Base-by-base conservation (phyloP, 2,888 invertebrate species). In the Cheilosia soror region DNA sequence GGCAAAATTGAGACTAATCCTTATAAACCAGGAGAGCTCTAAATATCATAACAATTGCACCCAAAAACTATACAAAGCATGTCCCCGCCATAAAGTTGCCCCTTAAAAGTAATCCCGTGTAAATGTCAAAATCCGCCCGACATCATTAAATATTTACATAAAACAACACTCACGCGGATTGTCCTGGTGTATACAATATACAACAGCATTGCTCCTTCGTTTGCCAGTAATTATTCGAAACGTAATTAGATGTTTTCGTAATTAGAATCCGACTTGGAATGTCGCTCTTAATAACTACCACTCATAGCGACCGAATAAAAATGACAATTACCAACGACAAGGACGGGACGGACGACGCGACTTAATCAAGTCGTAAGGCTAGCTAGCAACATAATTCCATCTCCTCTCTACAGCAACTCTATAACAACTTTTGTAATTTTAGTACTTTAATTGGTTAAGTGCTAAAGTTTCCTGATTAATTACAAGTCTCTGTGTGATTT, bases 401-500 rank as follows among this genome's bases (percentile, higher is more conserved):
- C 11, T 6, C 51, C 20, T 4, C 51, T 4, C 37, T 37, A 11
- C 37, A 37, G 9, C 37, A 37, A 11, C 11, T 27, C 11, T 27
- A 27, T 2, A 49, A 1, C 29, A 49, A 20, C 33, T 75, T 47
- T 40, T 69, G 78, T 58, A 62, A 68, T 60, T 78, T 55, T 25
- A 66, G 63, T 49, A 63, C 72, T 83, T 60, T 66, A 79, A 75
- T 76, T 85, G 75, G 55, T 76, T 80, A 80, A 76, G 76, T 42
- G 68, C 71, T 75, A 71, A 85, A 85, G 76, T 85, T 85, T 85
- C 49, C 37, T 65, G 69, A 81, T 85, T 80, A 81, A 85, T 85
- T 81, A 72, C 40, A 76, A 47, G 63, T 72, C 76, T 29, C 68
- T 55, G 71, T 66, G 62, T 72, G 57, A 42, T 69, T 65, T 63